These are phyloP conservation scores for Zaprionus inermis DNA, from an alignment of 1,140 invertebrate species.

Conservation along the genomic window DNA sequence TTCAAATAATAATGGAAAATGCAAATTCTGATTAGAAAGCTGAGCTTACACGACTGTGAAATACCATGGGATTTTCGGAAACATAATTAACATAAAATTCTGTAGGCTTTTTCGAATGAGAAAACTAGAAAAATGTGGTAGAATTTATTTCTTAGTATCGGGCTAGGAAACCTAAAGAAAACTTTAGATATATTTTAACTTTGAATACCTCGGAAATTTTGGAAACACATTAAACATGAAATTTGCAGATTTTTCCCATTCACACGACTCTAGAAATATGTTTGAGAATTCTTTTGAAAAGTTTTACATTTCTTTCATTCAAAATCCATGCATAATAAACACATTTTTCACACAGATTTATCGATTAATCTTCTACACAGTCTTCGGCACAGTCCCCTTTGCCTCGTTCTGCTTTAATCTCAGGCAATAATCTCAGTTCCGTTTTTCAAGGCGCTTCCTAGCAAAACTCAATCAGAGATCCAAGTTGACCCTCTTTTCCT, in stretches of 20 bases:
- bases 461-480: constrained; percentile 23
- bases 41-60: background rate
- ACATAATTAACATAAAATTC: background rate
- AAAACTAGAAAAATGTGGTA: background rate
- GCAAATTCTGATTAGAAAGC: background rate
- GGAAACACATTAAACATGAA: background rate
- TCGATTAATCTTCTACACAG: constrained; percentile 2
- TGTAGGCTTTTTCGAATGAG: too few relatives aligned
- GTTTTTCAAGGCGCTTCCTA: background rate
- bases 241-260: too few relatives aligned
- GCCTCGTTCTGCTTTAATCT: constrained; percentile 2
- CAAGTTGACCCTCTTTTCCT: constrained; percentile 8
- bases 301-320: background rate
- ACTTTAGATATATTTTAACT: too few relatives aligned
- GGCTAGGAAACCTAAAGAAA: too few relatives aligned
- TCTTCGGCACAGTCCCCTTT: constrained; percentile 14
- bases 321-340: constrained; percentile 2
- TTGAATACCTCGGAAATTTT: too few relatives aligned
- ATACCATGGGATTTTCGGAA: background rate
- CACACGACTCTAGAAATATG: background rate
- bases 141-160: background rate
- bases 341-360: background rate
- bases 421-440: constrained; percentile 18
- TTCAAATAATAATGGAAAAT: constrained; percentile 14
- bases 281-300: background rate